A percentile compares a stretch with the other conserved stretches of the same genome.
phyloP scores from a whole-genome alignment of 2,797 vertebrate species.

The Benthosema pterotum region DNA sequence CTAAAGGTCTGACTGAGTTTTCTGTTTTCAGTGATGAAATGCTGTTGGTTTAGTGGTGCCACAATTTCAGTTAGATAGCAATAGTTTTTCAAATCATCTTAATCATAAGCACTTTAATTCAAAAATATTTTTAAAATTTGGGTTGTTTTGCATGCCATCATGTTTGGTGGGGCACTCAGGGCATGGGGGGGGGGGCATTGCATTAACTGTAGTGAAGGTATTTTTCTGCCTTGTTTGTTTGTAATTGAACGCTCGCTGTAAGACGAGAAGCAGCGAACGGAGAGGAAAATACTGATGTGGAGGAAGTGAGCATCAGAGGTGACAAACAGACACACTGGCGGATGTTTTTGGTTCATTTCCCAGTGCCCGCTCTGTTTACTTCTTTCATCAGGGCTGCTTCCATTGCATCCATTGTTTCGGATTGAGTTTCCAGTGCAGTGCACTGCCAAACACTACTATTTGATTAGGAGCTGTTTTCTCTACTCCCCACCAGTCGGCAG shows the following conservation, averaged over 20 bases:
- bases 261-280: conserved; percentile 11
- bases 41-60: too few relatives aligned
- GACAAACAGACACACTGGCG: conserved; percentile 2
- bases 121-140: too few relatives aligned
- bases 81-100: too few relatives aligned
- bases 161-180: too few relatives aligned
- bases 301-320: conserved; percentile 6
- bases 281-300: neutral
- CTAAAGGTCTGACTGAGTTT: too few relatives aligned
- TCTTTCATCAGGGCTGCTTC: conserved; percentile 6
- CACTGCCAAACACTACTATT: conserved; percentile 29
- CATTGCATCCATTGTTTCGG: conserved; percentile 28
- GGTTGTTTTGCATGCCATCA: too few relatives aligned
- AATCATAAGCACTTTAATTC: too few relatives aligned
- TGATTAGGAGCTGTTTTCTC: conserved; percentile 27
- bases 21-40: too few relatives aligned
- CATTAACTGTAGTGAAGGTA: too few relatives aligned
- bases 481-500: conserved; percentile 4
- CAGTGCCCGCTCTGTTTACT: conserved; percentile 10
- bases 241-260: neutral
- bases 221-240: too few relatives aligned
- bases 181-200: too few relatives aligned
- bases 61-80: too few relatives aligned
- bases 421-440: neutral
- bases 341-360: conserved; percentile 27